Conservation (phyloP, 2,797 vertebrate genomes). For the Myiotriccus ornatus region DNA sequence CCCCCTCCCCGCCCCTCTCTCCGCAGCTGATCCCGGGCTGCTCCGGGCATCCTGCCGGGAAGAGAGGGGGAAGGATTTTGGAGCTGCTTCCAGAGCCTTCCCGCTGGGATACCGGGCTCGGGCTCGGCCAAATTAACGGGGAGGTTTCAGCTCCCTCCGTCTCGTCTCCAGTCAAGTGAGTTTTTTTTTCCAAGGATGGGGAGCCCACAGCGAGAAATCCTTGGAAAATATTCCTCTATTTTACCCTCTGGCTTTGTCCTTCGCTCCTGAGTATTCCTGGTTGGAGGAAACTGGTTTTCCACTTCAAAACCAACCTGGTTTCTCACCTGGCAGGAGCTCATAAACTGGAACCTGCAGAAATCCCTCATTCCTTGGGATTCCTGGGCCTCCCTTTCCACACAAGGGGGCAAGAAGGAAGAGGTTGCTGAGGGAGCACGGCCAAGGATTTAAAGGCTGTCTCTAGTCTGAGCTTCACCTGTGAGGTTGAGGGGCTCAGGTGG, state of each 20-base stretch:
- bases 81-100: not conserved
- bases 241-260: no score
- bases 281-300: not conserved
- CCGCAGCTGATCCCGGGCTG: constrained; percentile 23
- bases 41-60: constrained; percentile 21
- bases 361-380: not conserved
- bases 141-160: not conserved
- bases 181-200: not conserved
- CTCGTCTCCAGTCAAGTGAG: not conserved
- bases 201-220: not conserved
- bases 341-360: not conserved
- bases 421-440: not conserved
- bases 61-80: not conserved
- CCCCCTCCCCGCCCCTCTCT: not conserved
- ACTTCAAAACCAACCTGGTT: not conserved
- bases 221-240: not conserved
- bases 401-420: not conserved
- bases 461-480: not conserved
- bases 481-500: not conserved
- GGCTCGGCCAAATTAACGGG: not conserved
- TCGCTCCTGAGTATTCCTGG: not conserved
- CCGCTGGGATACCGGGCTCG: not conserved
- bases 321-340: not conserved
- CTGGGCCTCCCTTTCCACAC: not conserved
- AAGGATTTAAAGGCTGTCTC: rapidly evolving